phyloP scores from a whole-genome alignment of 2,113 vertebrate species.

The Clarias magur region DNA sequence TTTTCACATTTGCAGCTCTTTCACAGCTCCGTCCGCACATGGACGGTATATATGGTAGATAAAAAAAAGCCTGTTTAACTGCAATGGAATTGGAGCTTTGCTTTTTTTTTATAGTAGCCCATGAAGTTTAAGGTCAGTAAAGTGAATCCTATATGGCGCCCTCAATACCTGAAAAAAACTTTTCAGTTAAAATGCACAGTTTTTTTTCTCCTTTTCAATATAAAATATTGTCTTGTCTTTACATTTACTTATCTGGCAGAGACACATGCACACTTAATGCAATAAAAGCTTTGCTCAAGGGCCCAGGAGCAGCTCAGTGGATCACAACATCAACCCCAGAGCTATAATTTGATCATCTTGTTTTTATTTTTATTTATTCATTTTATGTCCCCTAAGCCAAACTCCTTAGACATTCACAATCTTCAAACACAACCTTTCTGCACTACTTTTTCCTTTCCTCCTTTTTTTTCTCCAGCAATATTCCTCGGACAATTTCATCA shows the following conservation, averaged over 20 bases:
- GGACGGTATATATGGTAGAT: constrained; percentile 14
- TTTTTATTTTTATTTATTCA: constrained; percentile 30
- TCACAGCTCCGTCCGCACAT: constrained; percentile 34
- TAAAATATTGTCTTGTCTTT: background rate
- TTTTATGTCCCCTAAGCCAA: constrained; percentile 14
- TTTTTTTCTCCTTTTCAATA: background rate
- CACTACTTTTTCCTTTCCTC: background rate
- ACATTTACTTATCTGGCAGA: background rate
- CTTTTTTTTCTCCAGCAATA: constrained; percentile 20
- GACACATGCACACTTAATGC: constrained; percentile 5
- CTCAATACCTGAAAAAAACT: background rate
- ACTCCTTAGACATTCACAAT: constrained; percentile 48
- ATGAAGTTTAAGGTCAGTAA: constrained; percentile 31
- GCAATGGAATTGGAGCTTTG: background rate
- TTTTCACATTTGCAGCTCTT: constrained; percentile 23
- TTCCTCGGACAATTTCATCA: constrained; percentile 60
- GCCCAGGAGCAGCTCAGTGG: background rate
- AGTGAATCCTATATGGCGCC: background rate
- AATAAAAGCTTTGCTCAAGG: background rate
- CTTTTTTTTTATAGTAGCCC: constrained; percentile 35
- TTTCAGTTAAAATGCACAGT: constrained; percentile 11
- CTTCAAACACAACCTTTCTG: constrained; percentile 27
- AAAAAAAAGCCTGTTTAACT: constrained; percentile 28
- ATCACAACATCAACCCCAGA: constrained; percentile 10
- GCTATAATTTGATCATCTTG: background rate